Percentiles rank a stretch among this genome's conserved stretches.
Conservation (phyloP, 2,888 invertebrate species). For the Brenthis ino region DNA sequence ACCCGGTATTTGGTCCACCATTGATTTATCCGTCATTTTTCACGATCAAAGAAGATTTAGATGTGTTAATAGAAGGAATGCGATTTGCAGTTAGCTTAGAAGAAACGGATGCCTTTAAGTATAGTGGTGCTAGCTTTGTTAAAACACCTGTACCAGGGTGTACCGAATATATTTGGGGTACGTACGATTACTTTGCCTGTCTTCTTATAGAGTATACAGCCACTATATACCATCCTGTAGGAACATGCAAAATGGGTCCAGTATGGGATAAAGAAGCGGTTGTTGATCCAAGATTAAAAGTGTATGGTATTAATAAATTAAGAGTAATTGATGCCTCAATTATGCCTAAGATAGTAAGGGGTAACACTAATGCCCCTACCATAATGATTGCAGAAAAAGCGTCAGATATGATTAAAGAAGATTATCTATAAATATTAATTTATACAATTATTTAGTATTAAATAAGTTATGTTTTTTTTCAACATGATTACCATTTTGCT, state of each 20-base stretch:
- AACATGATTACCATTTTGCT: too few species aligned
- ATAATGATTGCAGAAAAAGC: constrained; percentile 94
- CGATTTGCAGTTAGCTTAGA: constrained; percentile 83
- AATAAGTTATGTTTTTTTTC: too few species aligned
- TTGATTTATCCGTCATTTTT: constrained; percentile 88
- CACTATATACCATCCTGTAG: constrained; percentile 87
- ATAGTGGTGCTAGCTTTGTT: constrained; percentile 80
- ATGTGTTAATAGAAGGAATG: constrained; percentile 83
- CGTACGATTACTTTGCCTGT: constrained; percentile 86
- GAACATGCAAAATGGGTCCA: constrained; percentile 88
- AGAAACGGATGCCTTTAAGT: constrained; percentile 81
- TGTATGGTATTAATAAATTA: constrained; percentile 84
- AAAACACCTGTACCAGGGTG: constrained; percentile 84
- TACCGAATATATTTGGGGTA: constrained; percentile 78
- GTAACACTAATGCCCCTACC: constrained; percentile 91
- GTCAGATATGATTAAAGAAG: constrained; percentile 88
- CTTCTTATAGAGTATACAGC: constrained; percentile 84
- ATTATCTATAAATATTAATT: constrained; percentile 50
- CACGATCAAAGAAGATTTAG: constrained; percentile 84
- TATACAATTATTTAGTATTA: not conserved
- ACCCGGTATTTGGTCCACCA: constrained; percentile 88
- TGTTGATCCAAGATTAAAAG: constrained; percentile 84
- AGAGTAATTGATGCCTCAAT: constrained; percentile 87
- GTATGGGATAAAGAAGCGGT: constrained; percentile 83
- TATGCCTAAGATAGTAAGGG: constrained; percentile 84